These are phyloP conservation scores for Drosophila athabasca DNA, from an alignment of 1,140 invertebrate species.

Conservation along the genomic window DNA sequence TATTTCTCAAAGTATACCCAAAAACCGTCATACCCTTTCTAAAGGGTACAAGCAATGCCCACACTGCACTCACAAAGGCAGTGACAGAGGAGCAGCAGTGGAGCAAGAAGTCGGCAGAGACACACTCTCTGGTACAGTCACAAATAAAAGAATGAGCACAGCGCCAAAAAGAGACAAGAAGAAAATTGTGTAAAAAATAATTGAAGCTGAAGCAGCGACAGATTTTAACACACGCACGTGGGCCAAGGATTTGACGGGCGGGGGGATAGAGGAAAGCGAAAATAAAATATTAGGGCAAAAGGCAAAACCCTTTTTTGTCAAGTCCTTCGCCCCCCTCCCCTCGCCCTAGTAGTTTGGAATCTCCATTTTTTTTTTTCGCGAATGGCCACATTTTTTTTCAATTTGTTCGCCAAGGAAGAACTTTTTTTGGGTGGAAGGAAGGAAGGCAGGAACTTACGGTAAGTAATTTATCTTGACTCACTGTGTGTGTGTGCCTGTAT, in stretches of 20 bases:
- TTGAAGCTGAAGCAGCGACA: slow-evolving; percentile 74
- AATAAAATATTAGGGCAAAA: slow-evolving; percentile 62
- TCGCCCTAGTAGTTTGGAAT: slow-evolving; percentile 14
- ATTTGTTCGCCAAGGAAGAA: slow-evolving; percentile 56
- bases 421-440: slow-evolving; percentile 11
- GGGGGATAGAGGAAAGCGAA: neutral
- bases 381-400: slow-evolving; percentile 41
- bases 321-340: neutral
- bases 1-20: too few relatives aligned
- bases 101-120: neutral
- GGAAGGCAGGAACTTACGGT: slow-evolving; percentile 58
- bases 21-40: too few relatives aligned
- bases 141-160: slow-evolving; percentile 49
- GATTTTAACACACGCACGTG: slow-evolving; percentile 63
- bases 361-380: slow-evolving; percentile 38
- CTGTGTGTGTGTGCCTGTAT: neutral
- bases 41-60: neutral
- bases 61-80: too few relatives aligned
- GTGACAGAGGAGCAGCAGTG: too few relatives aligned
- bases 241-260: neutral
- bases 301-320: slow-evolving; percentile 64
- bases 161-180: slow-evolving; percentile 59
- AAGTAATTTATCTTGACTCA: slow-evolving; percentile 75
- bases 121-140: slow-evolving; percentile 15
- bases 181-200: slow-evolving; percentile 79